These are phyloP conservation scores for Xestia sexstrigata DNA, from an alignment of 2,888 invertebrate species.

Conservation along the genomic window DNA sequence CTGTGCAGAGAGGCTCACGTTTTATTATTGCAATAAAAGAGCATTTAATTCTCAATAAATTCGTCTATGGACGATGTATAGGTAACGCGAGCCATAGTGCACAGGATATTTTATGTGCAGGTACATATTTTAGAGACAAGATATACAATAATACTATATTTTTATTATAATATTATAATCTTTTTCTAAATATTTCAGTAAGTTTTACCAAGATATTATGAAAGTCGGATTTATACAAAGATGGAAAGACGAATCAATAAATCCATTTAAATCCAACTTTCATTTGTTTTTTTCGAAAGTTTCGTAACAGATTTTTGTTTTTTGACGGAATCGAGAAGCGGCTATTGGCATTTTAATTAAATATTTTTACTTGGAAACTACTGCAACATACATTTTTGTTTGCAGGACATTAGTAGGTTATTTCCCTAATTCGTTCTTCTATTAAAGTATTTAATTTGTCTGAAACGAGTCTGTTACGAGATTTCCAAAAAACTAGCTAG, in stretches of 20 bases:
- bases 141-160: conserved; percentile 51
- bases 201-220: conserved; percentile 24
- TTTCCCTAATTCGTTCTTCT: background rate
- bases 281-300: conserved; percentile 27
- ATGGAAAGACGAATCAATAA: background rate
- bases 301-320: conserved; percentile 42
- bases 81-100: conserved; percentile 29
- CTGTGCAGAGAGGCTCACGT: conserved; percentile 44
- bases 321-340: conserved; percentile 26
- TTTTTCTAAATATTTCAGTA: conserved; percentile 48
- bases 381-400: background rate
- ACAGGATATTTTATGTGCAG: conserved; percentile 52
- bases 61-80: conserved; percentile 28
- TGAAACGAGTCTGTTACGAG: conserved; percentile 40
- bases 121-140: conserved; percentile 56
- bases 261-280: conserved; percentile 17
- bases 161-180: conserved; percentile 46
- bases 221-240: conserved; percentile 34
- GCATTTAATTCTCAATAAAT: conserved; percentile 32
- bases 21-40: conserved; percentile 21
- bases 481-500: conserved; percentile 55
- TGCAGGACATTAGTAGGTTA: background rate
- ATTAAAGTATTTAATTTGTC: background rate
- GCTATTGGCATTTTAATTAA: background rate
- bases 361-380: conserved; percentile 1